A percentile compares a stretch with the other conserved stretches of the same genome.
phyloP scores from a whole-genome alignment of 2,113 vertebrate species.

The Saguinus imperator region DNA sequence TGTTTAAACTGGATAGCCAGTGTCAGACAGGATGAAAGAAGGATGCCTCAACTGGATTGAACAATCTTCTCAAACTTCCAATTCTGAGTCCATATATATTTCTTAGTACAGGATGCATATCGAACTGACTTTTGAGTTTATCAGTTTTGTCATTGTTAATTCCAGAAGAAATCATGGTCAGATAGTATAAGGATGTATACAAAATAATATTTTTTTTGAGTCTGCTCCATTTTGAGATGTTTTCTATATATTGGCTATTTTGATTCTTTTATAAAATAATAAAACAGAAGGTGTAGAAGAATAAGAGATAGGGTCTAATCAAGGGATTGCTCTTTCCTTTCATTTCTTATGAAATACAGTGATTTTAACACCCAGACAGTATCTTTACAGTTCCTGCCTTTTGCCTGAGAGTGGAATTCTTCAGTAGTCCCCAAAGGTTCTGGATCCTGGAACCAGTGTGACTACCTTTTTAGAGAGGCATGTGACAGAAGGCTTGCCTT shows the following conservation, averaged over 20 bases:
- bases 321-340: not conserved
- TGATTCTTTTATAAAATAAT: not conserved
- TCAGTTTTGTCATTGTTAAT: not conserved
- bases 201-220: not conserved
- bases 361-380: not conserved
- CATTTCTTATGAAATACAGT: not conserved
- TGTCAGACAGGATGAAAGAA: not conserved
- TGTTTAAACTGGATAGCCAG: not conserved
- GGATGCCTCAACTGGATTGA: not conserved
- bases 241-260: not conserved
- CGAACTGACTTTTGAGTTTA: not conserved
- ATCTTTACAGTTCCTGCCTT: not conserved
- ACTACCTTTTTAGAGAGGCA: not conserved
- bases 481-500: not conserved
- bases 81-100: not conserved
- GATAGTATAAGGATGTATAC: not conserved
- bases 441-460: not conserved
- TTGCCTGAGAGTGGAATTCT: not conserved
- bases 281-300: not conserved
- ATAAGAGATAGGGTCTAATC: not conserved
- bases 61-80: not conserved
- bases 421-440: too few species aligned
- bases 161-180: not conserved
- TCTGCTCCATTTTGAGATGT: not conserved
- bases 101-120: not conserved